Evolutionary conservation across 2,888 invertebrate species (phyloP).

Genomic region (Miltochrista miniata): DNA sequence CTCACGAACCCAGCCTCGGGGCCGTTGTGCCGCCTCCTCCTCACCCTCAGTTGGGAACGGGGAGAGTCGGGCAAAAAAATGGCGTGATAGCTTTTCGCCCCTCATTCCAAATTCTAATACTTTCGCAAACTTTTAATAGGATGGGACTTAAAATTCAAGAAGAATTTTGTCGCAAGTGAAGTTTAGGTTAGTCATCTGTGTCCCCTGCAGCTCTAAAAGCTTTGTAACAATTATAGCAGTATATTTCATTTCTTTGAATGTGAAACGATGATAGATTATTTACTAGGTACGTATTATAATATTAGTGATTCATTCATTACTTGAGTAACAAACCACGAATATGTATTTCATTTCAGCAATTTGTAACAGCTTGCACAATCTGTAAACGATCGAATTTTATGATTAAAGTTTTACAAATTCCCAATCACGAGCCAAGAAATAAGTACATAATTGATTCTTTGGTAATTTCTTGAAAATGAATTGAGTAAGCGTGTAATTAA

Average conservation of each 20-base stretch:
- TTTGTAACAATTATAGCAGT: slow-evolving; percentile 5
- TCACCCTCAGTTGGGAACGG: slow-evolving; percentile 44
- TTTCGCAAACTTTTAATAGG: slow-evolving; percentile 82
- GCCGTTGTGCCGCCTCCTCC: slow-evolving; percentile 40
- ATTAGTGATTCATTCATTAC: too few relatives aligned
- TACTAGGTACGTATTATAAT: too few relatives aligned
- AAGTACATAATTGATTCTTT: slow-evolving; percentile 15
- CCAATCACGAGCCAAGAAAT: slow-evolving; percentile 9
- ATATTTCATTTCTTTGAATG: background rate
- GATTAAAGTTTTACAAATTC: slow-evolving; percentile 9
- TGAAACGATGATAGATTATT: too few relatives aligned
- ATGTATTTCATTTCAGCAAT: slow-evolving; percentile 12
- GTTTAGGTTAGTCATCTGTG: slow-evolving; percentile 50
- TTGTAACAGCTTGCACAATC: slow-evolving; percentile 13
- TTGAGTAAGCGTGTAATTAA: slow-evolving; percentile 13
- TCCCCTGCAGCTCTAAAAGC: slow-evolving; percentile 12
- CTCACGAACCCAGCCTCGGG: slow-evolving; percentile 54
- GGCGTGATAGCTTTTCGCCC: slow-evolving; percentile 78
- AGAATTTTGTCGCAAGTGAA: slow-evolving; percentile 66
- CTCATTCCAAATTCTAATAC: slow-evolving; percentile 82
- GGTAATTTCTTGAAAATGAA: slow-evolving; percentile 14
- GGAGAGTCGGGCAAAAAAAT: slow-evolving; percentile 63
- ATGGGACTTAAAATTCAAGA: slow-evolving; percentile 79
- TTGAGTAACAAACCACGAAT: slow-evolving; percentile 14
- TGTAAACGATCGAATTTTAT: slow-evolving; percentile 5